Conservation (phyloP, 23 tunicate species). For the Trididemnum miniatum region DNA sequence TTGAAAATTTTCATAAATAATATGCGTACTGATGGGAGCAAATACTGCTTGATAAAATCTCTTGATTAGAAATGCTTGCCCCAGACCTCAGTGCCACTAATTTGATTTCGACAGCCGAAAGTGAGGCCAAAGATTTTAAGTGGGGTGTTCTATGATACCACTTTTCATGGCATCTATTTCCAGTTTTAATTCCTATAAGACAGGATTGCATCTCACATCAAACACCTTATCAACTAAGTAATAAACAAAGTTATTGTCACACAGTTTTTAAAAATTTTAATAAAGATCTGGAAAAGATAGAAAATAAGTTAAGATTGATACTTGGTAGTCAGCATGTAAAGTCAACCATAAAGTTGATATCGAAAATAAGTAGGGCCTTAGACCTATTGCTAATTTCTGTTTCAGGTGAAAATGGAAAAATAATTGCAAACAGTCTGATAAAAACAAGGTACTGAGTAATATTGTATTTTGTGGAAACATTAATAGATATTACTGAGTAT, state of each 20-base stretch:
- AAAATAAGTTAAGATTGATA: too few species aligned
- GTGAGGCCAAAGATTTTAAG: neutral
- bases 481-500: neutral
- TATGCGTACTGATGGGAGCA: constrained; percentile 1
- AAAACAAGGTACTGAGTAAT: neutral
- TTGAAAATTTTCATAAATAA: neutral
- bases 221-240: too few species aligned
- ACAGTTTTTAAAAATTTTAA: neutral
- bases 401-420: neutral
- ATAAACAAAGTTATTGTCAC: too few species aligned
- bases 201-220: constrained; percentile 14
- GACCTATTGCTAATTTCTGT: neutral
- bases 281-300: neutral
- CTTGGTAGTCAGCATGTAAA: too few species aligned
- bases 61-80: neutral
- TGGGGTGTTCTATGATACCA: neutral
- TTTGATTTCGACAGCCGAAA: neutral
- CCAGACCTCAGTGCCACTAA: neutral
- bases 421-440: neutral
- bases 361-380: too few species aligned
- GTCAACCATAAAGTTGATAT: too few species aligned
- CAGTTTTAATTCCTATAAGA: neutral
- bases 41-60: neutral
- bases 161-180: constrained; percentile 6
- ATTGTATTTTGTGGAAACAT: neutral